Evolutionary conservation across 2,888 invertebrate genomes (phyloP).

Genomic region (Cacoxenus indagator): DNA sequence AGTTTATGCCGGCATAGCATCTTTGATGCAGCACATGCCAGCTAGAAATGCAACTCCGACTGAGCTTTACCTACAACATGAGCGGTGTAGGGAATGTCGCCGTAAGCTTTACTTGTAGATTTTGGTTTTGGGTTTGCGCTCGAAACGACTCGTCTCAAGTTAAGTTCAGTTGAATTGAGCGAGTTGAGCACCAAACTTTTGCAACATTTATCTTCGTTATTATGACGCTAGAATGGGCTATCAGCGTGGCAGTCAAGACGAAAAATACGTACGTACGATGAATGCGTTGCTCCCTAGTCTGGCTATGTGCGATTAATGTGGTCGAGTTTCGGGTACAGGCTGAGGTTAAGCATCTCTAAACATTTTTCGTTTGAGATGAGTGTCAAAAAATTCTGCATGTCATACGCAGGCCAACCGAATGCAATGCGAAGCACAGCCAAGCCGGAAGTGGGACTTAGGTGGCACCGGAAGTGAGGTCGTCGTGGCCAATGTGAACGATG

Average conservation of each 20-base stretch:
- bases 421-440: not conserved
- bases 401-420: constrained; percentile 34
- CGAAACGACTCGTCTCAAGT: not conserved
- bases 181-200: constrained; percentile 42
- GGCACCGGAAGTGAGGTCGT: constrained; percentile 24
- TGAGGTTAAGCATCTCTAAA: not conserved
- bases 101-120: not conserved
- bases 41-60: not conserved
- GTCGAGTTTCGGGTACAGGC: not conserved
- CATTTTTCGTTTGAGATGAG: constrained; percentile 8
- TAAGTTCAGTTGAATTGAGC: no score
- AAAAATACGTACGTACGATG: constrained; percentile 16
- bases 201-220: constrained; percentile 62
- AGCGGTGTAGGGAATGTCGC: not conserved
- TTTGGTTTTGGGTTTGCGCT: not conserved
- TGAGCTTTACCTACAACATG: not conserved
- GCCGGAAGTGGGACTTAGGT: not conserved
- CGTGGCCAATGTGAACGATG: constrained; percentile 50
- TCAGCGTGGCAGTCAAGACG: constrained; percentile 30
- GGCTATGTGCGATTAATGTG: constrained; percentile 36
- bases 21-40: not conserved
- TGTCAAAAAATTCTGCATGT: constrained; percentile 54
- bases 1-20: not conserved
- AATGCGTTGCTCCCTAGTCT: constrained; percentile 8
- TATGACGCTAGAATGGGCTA: constrained; percentile 64